Percentiles rank a stretch among this genome's conserved stretches.
phyloP scores from a whole-genome alignment of 2,888 invertebrate genomes.

The Neoitamus cyanurus region DNA sequence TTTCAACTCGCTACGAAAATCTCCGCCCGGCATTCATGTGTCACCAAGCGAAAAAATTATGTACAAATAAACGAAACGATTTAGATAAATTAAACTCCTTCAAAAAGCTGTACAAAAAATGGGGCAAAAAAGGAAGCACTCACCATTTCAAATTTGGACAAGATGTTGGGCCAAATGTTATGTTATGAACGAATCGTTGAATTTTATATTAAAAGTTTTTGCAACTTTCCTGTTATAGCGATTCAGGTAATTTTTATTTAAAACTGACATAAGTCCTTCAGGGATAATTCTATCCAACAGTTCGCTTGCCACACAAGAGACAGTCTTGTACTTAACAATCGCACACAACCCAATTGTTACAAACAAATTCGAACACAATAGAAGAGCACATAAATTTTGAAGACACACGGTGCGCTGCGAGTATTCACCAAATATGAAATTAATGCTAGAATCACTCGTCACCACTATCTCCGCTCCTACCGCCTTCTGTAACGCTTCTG shows the following conservation, averaged over 20 bases:
- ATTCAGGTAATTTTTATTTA: slow-evolving; percentile 62
- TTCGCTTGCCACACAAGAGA: background rate
- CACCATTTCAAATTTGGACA: slow-evolving; percentile 26
- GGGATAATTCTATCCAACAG: slow-evolving; percentile 52
- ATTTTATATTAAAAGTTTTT: slow-evolving; percentile 61
- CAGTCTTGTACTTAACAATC: background rate
- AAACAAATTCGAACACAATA: slow-evolving; percentile 37
- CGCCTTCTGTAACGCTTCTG: background rate
- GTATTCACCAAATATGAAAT: slow-evolving; percentile 32
- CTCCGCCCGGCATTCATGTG: background rate
- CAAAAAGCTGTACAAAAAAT: background rate
- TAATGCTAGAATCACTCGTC: background rate
- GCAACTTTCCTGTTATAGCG: slow-evolving; percentile 62
- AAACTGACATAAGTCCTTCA: slow-evolving; percentile 65
- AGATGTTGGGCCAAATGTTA: slow-evolving; percentile 59
- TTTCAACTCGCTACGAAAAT: background rate
- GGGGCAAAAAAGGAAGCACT: background rate
- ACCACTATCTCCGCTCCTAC: background rate
- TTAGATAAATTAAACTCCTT: background rate
- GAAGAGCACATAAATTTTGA: slow-evolving; percentile 53
- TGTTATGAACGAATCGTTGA: slow-evolving; percentile 65
- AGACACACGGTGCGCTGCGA: background rate
- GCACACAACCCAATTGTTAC: slow-evolving; percentile 18
- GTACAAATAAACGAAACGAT: background rate
- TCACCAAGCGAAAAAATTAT: background rate